phyloP scores from a whole-genome alignment of 2,888 invertebrate genomes.

The Pterobdella sp. region DNA sequence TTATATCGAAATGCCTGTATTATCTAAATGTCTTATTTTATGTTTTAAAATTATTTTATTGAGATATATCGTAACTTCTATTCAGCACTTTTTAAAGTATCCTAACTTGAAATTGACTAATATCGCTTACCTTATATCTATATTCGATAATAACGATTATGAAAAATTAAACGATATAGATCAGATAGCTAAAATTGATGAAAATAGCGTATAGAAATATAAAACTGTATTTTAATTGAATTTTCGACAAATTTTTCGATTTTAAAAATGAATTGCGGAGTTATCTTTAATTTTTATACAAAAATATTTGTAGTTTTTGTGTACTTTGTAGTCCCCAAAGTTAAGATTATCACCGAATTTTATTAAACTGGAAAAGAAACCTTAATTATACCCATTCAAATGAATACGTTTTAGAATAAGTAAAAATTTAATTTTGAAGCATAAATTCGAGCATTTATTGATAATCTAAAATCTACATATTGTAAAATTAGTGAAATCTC shows the following conservation, averaged over 20 bases:
- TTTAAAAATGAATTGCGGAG: background rate
- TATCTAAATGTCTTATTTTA: background rate
- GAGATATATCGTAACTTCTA: background rate
- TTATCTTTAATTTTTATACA: background rate
- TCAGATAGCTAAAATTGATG: no score
- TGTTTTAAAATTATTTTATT: background rate
- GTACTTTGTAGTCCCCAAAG: conserved; percentile 13
- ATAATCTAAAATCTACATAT: background rate
- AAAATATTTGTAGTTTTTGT: conserved; percentile 14
- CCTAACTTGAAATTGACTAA: background rate
- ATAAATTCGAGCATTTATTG: background rate
- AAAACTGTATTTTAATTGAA: background rate
- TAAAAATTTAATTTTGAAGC: background rate
- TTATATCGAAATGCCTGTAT: background rate
- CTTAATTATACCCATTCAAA: background rate
- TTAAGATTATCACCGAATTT: conserved; percentile 3
- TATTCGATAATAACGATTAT: background rate
- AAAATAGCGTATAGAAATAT: no score
- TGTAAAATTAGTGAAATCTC: background rate
- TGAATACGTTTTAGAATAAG: background rate
- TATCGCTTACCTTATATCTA: background rate
- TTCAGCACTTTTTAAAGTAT: background rate
- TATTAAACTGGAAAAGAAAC: background rate
- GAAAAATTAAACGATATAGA: background rate
- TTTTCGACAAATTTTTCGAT: background rate